A percentile compares a stretch with the other conserved stretches of the same genome.
Conservation (phyloP, 2,888 invertebrate species). For the Colostygia pectinataria region DNA sequence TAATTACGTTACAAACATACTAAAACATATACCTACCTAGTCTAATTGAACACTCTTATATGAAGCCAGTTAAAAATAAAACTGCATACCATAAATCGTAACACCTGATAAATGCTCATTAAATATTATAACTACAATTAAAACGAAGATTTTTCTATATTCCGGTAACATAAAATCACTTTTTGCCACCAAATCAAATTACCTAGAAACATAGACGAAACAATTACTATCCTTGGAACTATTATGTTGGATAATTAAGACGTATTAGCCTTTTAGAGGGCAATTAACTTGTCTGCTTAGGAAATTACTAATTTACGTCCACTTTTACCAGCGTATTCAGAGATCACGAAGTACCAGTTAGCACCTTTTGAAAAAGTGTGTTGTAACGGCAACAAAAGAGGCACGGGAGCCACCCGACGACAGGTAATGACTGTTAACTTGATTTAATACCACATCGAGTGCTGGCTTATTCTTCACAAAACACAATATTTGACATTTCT, state of each 20-base stretch:
- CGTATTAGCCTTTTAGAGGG: constrained; percentile 34
- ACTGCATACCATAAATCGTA: too few species aligned
- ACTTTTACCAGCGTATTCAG: constrained; percentile 62
- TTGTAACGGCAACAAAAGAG: constrained; percentile 36
- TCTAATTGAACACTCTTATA: too few species aligned
- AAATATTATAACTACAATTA: too few species aligned
- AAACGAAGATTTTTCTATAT: too few species aligned
- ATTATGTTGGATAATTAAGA: constrained; percentile 36
- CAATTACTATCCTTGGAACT: constrained; percentile 35
- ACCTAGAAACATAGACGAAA: constrained; percentile 8
- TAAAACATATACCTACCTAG: too few species aligned
- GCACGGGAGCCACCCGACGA: constrained; percentile 14
- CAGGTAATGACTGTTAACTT: constrained; percentile 27
- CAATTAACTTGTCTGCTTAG: constrained; percentile 54
- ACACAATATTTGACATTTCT: constrained; percentile 5
- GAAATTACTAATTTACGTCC: constrained; percentile 65
- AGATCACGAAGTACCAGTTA: constrained; percentile 72
- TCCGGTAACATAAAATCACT: too few species aligned
- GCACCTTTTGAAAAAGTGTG: constrained; percentile 62
- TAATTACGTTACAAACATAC: too few species aligned
- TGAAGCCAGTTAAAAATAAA: too few species aligned
- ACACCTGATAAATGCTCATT: too few species aligned
- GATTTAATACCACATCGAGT: constrained; percentile 22
- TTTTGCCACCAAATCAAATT: too few species aligned
- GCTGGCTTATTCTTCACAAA: background rate